A percentile compares a stretch with the other conserved stretches of the same genome.
phyloP scores from a whole-genome alignment of 2,797 vertebrate species.

The Eutrigla gurnardus region DNA sequence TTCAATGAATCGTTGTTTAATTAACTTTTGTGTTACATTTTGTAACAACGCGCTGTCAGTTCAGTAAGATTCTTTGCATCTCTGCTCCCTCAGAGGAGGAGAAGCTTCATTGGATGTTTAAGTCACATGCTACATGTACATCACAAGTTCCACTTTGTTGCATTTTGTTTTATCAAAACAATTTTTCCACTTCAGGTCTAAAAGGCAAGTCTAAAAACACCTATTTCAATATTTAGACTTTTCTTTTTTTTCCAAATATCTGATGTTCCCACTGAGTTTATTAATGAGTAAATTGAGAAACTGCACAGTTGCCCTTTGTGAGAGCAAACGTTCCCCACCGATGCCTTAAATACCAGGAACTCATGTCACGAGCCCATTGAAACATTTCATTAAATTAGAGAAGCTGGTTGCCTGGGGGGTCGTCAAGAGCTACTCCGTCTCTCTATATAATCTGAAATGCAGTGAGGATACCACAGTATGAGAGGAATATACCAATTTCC shows the following conservation, averaged over 20 bases:
- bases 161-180: neutral
- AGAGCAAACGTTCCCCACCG: neutral
- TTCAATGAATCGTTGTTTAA: neutral
- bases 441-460: neutral
- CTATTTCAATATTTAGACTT: neutral
- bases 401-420: neutral
- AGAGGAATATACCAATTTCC: neutral
- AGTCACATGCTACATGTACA: neutral
- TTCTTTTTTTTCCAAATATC: neutral
- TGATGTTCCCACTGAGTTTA: neutral
- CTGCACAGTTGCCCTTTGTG: too few species aligned
- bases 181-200: neutral
- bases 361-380: neutral
- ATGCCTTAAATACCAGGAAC: neutral
- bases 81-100: neutral
- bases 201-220: neutral
- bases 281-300: neutral
- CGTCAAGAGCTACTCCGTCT: neutral
- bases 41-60: neutral
- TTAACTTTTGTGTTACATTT: neutral
- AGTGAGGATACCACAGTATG: neutral
- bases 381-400: conserved; percentile 7
- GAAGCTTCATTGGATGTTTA: neutral
- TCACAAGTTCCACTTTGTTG: neutral
- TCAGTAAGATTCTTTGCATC: neutral